Conservation (phyloP, 2,888 invertebrate species). For the Coelogynopora nodosa region DNA sequence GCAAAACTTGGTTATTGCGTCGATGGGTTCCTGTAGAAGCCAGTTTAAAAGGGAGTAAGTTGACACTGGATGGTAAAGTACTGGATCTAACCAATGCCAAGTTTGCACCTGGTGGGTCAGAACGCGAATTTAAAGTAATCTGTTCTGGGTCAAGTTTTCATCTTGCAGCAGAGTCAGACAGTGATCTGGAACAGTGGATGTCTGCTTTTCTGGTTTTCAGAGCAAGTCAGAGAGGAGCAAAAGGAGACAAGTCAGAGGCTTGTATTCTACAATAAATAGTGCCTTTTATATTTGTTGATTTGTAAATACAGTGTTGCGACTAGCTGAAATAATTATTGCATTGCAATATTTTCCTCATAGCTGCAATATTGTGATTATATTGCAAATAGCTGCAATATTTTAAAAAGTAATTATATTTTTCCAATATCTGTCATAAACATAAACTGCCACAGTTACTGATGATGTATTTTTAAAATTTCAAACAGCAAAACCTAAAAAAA, state of each 20-base stretch:
- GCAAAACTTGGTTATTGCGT: not conserved
- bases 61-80: not conserved
- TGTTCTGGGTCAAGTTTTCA: not conserved
- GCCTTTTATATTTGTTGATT: no score
- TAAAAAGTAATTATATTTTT: no score
- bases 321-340: no score
- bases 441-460: no score
- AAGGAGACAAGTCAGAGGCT: not conserved
- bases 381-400: no score
- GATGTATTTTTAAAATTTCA: no score
- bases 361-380: not conserved
- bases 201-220: not conserved
- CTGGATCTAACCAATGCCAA: not conserved
- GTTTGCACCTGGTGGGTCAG: not conserved
- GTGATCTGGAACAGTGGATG: not conserved
- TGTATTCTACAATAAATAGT: not conserved
- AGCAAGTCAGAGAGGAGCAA: not conserved
- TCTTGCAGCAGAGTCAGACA: not conserved
- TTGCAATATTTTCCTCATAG: no score
- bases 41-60: not conserved
- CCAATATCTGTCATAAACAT: no score
- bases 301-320: no score
- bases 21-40: not conserved
- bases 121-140: not conserved
- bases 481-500: no score